These are phyloP conservation scores for Bryconaethiops microstoma DNA, from an alignment of 2,797 vertebrate species.

Conservation along the genomic window DNA sequence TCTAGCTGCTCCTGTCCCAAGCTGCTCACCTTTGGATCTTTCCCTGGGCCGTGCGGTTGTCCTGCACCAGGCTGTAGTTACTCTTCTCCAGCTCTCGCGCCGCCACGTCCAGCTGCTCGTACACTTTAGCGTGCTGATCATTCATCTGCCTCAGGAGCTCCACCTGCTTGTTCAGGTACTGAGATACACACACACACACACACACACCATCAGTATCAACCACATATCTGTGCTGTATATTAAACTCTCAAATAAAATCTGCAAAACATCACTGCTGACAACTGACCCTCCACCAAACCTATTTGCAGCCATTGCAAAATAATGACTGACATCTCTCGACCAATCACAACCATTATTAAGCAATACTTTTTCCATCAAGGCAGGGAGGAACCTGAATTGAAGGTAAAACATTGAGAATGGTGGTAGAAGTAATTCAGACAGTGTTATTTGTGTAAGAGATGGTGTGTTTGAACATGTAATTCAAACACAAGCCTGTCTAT, in stretches of 20 bases:
- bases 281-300: too few species aligned
- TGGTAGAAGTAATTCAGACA: too few species aligned
- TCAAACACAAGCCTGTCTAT: too few species aligned
- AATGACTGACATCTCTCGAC: too few species aligned
- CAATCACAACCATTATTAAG: too few species aligned
- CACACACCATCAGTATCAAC: neutral
- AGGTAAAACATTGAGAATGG: too few species aligned
- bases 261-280: too few species aligned
- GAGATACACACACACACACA: neutral
- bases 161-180: slow-evolving; percentile 89
- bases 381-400: too few species aligned
- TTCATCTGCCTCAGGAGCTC: slow-evolving; percentile 94
- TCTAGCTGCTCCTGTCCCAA: neutral
- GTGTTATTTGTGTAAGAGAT: too few species aligned
- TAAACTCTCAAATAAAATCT: neutral
- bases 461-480: too few species aligned
- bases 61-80: slow-evolving; percentile 87
- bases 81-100: slow-evolving; percentile 89
- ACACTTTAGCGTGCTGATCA: slow-evolving; percentile 93
- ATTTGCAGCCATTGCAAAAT: too few species aligned
- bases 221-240: neutral
- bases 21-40: slow-evolving; percentile 84
- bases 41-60: slow-evolving; percentile 88
- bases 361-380: too few species aligned
- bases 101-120: slow-evolving; percentile 91